Evolutionary conservation across 2,797 vertebrate species (phyloP), one percentile per base, ranked within the genome.

Genomic region (Micropoecilia bifurca): DNA sequence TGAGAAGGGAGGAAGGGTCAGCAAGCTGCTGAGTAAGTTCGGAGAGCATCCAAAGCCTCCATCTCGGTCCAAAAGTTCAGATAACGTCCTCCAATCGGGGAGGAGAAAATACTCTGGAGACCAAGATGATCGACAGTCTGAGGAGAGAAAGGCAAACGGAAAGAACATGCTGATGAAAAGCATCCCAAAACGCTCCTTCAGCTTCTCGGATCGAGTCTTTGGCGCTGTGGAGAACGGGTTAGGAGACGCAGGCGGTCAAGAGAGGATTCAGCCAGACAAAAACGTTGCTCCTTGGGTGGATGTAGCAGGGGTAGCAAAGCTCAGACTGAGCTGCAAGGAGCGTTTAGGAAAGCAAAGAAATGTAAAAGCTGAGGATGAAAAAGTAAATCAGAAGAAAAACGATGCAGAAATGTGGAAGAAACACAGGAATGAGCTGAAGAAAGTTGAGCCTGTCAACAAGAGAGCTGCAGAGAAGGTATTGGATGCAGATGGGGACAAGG

Each of bases 21-120:
- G 96, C 80, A 93, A 95, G 89, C 87, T 97, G 66, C 90, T 96
- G 48, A 96, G 94, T 79, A 96, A 93, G 81, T 97, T 97, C 2
- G 96, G 96, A 48, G 90, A 96, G 81, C 87, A 91, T 10, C 93
- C 88, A 1, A 95, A 93, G 77, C 90, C 85, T 33, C 94, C 95
- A 1, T 92, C 87, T 47, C 92, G 94, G 46, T 96, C 95, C 66
- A 96, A 95, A 90, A 96, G 96, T 85, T 94, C 91, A 0, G 96
- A 96, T 13, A 92, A 94, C 79, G 92, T 96, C 80, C 83, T 91
- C 36, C 76, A 16, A 5, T 82, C 84, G 0, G 86, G 73, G 13
- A 89, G 85, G 69, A 89, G 86, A 77, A 90, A 87, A 82, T 84
- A 85, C 50, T 92, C 79, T 6, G 83, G 69, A 16, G 92, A 91